Conservation (phyloP, 1,140 invertebrate genomes). For the Globodera rostochiensis region DNA sequence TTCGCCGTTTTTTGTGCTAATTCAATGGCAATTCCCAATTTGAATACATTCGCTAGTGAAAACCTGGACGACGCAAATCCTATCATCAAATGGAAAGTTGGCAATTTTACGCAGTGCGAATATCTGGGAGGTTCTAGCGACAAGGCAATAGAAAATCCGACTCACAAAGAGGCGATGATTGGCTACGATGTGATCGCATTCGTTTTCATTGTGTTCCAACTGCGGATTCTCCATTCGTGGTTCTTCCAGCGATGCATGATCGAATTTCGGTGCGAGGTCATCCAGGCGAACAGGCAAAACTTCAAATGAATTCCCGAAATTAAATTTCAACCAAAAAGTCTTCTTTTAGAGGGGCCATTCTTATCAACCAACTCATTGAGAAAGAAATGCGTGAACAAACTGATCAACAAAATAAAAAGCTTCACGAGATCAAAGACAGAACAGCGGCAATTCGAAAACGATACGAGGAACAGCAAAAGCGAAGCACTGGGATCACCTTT, state of each 20-base stretch:
- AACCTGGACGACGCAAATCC: constrained; percentile 5
- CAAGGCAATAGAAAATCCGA: background rate
- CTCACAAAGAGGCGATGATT: constrained; percentile 53
- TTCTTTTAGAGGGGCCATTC: constrained; percentile 59
- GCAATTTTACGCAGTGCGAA: background rate
- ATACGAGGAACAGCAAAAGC: constrained; percentile 53
- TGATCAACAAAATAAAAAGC: constrained; percentile 57
- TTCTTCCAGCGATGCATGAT: constrained; percentile 65
- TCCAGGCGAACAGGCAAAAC: constrained; percentile 57
- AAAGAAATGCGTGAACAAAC: constrained; percentile 65
- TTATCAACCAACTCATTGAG: constrained; percentile 64
- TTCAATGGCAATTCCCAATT: constrained; percentile 7
- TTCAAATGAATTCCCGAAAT: background rate
- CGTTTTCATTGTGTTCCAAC: constrained; percentile 59
- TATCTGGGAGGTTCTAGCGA: constrained; percentile 6
- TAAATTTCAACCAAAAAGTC: background rate
- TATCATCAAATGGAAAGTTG: background rate
- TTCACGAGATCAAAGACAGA: constrained; percentile 57
- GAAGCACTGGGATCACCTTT: constrained; percentile 34
- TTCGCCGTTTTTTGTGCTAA: constrained; percentile 61
- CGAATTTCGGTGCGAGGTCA: constrained; percentile 63
- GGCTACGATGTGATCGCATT: constrained; percentile 62
- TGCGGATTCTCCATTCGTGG: constrained; percentile 59
- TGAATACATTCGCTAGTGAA: constrained; percentile 28
- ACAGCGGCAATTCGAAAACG: constrained; percentile 60